A percentile compares a stretch with the other conserved stretches of the same genome.
Conservation (phyloP, 2,888 invertebrate genomes). For the Pseudococcus jackbeardsleyi region DNA sequence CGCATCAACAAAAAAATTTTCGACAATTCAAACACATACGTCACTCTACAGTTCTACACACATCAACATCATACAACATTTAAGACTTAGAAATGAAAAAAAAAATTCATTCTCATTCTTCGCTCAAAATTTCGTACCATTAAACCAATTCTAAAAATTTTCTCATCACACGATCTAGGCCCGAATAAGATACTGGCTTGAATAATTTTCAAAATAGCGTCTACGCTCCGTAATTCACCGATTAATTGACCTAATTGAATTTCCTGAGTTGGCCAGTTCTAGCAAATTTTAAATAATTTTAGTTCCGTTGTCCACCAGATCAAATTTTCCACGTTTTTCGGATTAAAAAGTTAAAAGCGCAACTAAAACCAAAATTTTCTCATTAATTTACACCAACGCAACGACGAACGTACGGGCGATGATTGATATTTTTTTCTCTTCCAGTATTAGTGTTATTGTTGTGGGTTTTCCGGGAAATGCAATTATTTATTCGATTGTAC, state of each 20-base stretch:
- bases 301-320: background rate
- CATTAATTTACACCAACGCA: conserved; percentile 1
- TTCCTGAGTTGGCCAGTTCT: background rate
- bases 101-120: background rate
- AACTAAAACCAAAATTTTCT: conserved; percentile 45
- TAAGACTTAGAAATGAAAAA: background rate
- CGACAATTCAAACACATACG: background rate
- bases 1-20: background rate
- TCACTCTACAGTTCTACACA: background rate
- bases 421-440: background rate
- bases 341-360: background rate
- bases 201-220: background rate
- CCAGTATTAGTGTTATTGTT: background rate
- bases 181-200: background rate
- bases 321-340: background rate
- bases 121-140: background rate
- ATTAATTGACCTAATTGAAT: background rate
- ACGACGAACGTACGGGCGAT: background rate
- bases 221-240: background rate
- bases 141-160: background rate
- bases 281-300: background rate
- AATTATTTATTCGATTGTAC: conserved; percentile 36
- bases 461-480: background rate
- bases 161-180: background rate
- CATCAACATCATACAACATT: background rate